Evolutionary conservation across 2,113 vertebrate genomes (phyloP).

Genomic region (Macheiramphus alcinus): DNA sequence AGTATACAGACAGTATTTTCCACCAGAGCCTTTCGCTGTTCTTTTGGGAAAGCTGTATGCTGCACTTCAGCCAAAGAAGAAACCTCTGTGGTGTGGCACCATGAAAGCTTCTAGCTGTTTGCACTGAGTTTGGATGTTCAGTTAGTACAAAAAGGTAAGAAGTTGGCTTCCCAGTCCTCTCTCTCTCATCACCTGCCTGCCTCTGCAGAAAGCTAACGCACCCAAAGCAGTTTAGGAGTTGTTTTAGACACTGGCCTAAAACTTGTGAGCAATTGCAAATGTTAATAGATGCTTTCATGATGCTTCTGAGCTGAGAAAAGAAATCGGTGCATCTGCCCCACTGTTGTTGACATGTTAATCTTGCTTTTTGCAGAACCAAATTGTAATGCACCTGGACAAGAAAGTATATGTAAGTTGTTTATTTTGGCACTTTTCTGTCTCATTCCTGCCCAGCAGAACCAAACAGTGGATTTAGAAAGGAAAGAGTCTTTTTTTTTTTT

Average conservation of each 20-base stretch:
- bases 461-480: background rate
- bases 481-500: background rate
- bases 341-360: background rate
- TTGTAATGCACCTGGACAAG: background rate
- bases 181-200: background rate
- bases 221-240: background rate
- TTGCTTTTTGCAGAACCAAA: background rate
- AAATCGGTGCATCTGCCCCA: background rate
- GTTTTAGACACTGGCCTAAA: background rate
- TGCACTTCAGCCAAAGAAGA: conserved; percentile 46
- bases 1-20: background rate
- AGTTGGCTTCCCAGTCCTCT: background rate
- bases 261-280: background rate
- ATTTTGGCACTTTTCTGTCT: background rate
- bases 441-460: background rate
- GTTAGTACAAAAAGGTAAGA: background rate
- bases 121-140: background rate
- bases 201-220: background rate
- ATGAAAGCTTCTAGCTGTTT: background rate
- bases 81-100: background rate
- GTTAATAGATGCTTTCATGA: background rate
- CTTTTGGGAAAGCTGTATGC: background rate
- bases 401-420: background rate
- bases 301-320: background rate
- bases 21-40: conserved; percentile 8